Percentiles rank a stretch among this genome's conserved stretches.
phyloP scores from a whole-genome alignment of 2,888 invertebrate genomes.

The Acronicta alni region DNA sequence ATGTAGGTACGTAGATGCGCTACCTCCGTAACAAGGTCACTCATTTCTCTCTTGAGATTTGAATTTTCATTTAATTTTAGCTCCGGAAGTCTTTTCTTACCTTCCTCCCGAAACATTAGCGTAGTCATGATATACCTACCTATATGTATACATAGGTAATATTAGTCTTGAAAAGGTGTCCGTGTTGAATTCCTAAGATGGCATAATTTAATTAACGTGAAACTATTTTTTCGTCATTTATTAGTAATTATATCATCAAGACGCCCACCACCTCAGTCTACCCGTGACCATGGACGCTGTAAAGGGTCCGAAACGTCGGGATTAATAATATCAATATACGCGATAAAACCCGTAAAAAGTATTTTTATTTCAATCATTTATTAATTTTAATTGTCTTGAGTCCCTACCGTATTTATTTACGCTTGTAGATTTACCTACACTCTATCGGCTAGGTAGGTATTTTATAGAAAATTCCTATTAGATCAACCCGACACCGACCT shows the following conservation, averaged over 20 bases:
- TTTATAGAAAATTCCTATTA: slow-evolving; percentile 26
- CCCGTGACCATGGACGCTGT: too few relatives aligned
- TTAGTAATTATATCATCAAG: too few relatives aligned
- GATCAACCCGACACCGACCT: slow-evolving; percentile 25
- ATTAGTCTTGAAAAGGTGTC: slow-evolving; percentile 20
- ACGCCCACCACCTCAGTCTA: too few relatives aligned
- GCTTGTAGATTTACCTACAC: not conserved
- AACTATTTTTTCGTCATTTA: too few relatives aligned
- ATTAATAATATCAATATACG: too few relatives aligned
- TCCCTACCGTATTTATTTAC: not conserved
- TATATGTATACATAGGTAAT: not conserved
- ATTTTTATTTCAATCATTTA: too few relatives aligned
- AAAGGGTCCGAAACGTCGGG: too few relatives aligned
- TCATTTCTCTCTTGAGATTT: slow-evolving; percentile 47
- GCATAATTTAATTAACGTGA: not conserved
- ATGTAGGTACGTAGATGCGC: slow-evolving; percentile 21
- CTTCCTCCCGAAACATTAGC: slow-evolving; percentile 19
- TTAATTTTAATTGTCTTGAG: not conserved
- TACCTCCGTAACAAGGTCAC: slow-evolving; percentile 32
- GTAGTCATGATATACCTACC: slow-evolving; percentile 15
- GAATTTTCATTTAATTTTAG: slow-evolving; percentile 42
- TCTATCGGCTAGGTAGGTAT: not conserved
- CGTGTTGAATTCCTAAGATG: slow-evolving; percentile 33
- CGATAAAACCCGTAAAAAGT: too few relatives aligned
- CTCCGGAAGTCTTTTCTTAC: slow-evolving; percentile 1